phyloP scores from a whole-genome alignment of 2,113 vertebrate species.

The Leptodactylus fuscus region DNA sequence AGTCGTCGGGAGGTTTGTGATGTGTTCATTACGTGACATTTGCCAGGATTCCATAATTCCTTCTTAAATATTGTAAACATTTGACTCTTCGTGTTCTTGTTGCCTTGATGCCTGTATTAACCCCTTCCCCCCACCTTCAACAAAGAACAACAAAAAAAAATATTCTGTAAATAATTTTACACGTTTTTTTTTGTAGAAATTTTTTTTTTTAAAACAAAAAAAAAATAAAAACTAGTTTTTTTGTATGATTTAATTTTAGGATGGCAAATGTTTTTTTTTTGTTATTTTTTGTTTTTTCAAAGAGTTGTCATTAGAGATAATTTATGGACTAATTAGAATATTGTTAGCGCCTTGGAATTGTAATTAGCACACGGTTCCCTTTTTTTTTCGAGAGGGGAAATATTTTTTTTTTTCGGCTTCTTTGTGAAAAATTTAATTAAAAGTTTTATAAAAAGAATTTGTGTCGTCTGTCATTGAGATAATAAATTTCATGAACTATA shows the following conservation, averaged over 20 bases:
- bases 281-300: neutral
- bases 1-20: slow-evolving; percentile 29
- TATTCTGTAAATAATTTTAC: slow-evolving; percentile 56
- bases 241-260: slow-evolving; percentile 48
- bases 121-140: neutral
- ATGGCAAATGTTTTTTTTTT: slow-evolving; percentile 34
- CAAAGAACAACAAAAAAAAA: slow-evolving; percentile 24
- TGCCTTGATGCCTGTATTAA: slow-evolving; percentile 33
- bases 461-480: slow-evolving; percentile 4
- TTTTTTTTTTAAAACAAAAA: slow-evolving; percentile 37
- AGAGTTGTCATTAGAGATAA: slow-evolving; percentile 51
- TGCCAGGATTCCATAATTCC: slow-evolving; percentile 20
- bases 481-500: slow-evolving; percentile 11
- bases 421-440: slow-evolving; percentile 58
- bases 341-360: slow-evolving; percentile 57
- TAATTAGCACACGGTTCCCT: slow-evolving; percentile 49
- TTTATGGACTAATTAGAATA: slow-evolving; percentile 58
- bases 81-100: slow-evolving; percentile 12
- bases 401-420: slow-evolving; percentile 47
- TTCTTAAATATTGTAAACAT: slow-evolving; percentile 36
- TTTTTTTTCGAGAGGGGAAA: slow-evolving; percentile 18
- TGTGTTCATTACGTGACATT: slow-evolving; percentile 39
- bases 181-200: slow-evolving; percentile 53
- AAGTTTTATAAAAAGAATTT: slow-evolving; percentile 55
- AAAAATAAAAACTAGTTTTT: slow-evolving; percentile 49